Evolutionary conservation across 2,888 invertebrate genomes (phyloP).

Genomic region (Erannis defoliaria): DNA sequence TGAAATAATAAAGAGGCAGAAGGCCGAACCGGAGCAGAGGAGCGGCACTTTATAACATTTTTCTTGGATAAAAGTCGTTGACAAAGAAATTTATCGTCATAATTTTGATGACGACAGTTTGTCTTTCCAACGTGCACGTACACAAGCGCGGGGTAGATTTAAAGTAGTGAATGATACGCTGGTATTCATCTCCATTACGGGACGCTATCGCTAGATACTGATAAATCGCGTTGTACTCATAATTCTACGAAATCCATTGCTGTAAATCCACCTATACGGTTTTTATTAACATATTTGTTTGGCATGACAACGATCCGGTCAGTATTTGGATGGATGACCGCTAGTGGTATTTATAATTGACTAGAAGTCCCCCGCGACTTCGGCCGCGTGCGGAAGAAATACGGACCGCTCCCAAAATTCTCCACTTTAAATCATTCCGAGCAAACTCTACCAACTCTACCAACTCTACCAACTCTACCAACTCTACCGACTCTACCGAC

Average conservation of each 20-base stretch:
- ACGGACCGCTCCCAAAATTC: too few species aligned
- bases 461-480: too few species aligned
- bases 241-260: slow-evolving; percentile 15
- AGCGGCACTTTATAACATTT: slow-evolving; percentile 54
- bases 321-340: too few species aligned
- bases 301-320: neutral
- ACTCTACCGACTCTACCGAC: too few species aligned
- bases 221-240: slow-evolving; percentile 60
- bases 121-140: slow-evolving; percentile 47
- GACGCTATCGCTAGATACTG: slow-evolving; percentile 63
- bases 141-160: slow-evolving; percentile 46
- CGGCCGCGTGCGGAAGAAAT: too few species aligned
- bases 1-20: slow-evolving; percentile 43
- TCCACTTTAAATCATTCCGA: too few species aligned
- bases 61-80: slow-evolving; percentile 54
- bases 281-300: slow-evolving; percentile 3
- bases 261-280: slow-evolving; percentile 4
- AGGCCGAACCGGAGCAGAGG: slow-evolving; percentile 44
- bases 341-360: too few species aligned
- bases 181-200: slow-evolving; percentile 70
- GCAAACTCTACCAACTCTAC: too few species aligned
- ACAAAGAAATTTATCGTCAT: slow-evolving; percentile 60
- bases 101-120: slow-evolving; percentile 58
- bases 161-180: slow-evolving; percentile 64
- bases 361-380: too few species aligned